Evolutionary conservation across 2,888 invertebrate genomes (phyloP).

Genomic region (Melipona bicolor): DNA sequence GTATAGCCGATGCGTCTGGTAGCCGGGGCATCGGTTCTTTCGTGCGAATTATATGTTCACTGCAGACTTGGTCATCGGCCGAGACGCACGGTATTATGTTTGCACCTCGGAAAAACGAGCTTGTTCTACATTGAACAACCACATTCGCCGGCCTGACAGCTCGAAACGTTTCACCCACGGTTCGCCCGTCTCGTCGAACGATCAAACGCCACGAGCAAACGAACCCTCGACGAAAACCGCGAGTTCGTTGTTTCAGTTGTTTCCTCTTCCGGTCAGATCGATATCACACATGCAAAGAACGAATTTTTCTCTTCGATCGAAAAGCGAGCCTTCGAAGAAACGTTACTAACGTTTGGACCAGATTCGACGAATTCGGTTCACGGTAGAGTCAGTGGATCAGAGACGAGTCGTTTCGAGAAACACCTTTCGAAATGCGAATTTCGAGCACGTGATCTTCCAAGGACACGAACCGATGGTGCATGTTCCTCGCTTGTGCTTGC

Average conservation of each 20-base stretch:
- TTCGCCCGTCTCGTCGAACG: not conserved
- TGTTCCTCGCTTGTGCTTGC: not conserved
- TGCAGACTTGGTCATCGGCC: constrained; percentile 72
- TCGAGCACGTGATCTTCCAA: not conserved
- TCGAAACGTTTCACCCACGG: not conserved
- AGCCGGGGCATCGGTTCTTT: constrained; percentile 71
- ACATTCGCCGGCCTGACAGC: not conserved
- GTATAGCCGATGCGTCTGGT: constrained; percentile 75
- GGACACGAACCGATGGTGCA: not conserved
- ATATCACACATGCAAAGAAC: not conserved
- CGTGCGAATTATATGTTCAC: constrained; percentile 76
- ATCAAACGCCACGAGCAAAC: not conserved
- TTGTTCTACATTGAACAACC: not conserved
- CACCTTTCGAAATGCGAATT: not conserved
- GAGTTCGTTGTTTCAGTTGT: not conserved
- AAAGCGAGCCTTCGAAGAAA: too few species aligned
- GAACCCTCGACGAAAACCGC: not conserved
- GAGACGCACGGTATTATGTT: constrained; percentile 60
- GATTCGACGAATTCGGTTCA: not conserved
- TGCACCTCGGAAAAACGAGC: constrained; percentile 10
- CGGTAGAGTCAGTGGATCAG: not conserved
- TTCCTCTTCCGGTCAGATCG: not conserved
- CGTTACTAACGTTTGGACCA: not conserved
- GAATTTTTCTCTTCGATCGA: too few species aligned
- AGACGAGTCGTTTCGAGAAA: not conserved